Conservation (phyloP, 2,797 vertebrate species). For the Tachyglossus aculeatus region DNA sequence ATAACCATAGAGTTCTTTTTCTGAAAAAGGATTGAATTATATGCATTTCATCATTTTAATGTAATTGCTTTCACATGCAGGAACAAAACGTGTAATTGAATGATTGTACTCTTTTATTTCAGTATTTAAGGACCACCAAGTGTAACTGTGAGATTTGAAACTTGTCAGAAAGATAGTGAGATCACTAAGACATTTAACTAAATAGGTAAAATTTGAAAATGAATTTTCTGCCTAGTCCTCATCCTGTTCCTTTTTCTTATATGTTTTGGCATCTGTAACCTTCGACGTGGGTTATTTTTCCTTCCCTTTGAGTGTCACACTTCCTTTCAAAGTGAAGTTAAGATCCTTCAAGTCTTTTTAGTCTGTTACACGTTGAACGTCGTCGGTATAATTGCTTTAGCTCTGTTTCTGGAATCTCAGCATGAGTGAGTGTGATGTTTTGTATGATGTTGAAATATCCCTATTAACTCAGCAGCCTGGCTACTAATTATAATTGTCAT, state of each 20-base stretch:
- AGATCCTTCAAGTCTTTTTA: constrained; percentile 48
- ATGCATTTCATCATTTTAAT: constrained; percentile 3
- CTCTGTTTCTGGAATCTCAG: too few relatives aligned
- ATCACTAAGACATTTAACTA: constrained; percentile 48
- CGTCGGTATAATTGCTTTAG: too few relatives aligned
- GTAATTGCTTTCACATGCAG: constrained; percentile 21
- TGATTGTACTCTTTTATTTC: background rate
- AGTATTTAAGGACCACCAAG: constrained; percentile 10
- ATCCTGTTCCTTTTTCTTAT: constrained; percentile 43
- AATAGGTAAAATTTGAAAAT: constrained; percentile 51
- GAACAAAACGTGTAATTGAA: background rate
- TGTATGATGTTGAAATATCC: too few relatives aligned
- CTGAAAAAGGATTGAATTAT: too few relatives aligned
- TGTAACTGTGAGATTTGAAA: constrained; percentile 12
- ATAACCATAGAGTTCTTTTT: too few relatives aligned
- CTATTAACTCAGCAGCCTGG: too few relatives aligned
- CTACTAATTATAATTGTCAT: too few relatives aligned
- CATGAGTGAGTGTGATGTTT: too few relatives aligned
- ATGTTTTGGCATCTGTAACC: constrained; percentile 35
- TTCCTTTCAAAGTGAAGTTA: constrained; percentile 43
- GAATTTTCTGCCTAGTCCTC: constrained; percentile 48
- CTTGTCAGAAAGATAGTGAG: constrained; percentile 18
- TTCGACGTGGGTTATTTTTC: constrained; percentile 51
- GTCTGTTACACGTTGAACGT: constrained; percentile 39
- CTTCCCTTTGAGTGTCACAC: constrained; percentile 50